Conservation (phyloP, 2,113 vertebrate species). For the Merops nubicus region DNA sequence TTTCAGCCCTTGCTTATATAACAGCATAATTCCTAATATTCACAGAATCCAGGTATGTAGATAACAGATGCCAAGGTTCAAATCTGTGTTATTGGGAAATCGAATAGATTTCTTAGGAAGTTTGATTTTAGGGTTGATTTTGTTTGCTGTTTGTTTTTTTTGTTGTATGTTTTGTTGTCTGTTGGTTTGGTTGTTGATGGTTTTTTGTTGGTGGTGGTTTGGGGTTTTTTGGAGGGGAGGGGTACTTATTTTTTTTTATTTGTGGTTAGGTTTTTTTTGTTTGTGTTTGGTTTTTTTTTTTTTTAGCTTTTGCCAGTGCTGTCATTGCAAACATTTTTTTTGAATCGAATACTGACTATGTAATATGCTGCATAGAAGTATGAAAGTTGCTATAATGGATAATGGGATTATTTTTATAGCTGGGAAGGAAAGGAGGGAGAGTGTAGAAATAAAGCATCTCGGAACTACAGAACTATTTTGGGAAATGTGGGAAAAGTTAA, state of each 20-base stretch:
- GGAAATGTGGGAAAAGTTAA: neutral
- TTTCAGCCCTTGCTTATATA: neutral
- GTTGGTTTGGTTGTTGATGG: too few species aligned
- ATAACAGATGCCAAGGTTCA: conserved; percentile 25
- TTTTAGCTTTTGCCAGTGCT: neutral
- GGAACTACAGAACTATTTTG: neutral
- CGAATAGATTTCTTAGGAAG: neutral
- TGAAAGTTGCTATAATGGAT: neutral
- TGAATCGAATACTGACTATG: neutral
- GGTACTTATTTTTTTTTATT: too few species aligned
- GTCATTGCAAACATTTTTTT: neutral
- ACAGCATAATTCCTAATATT: neutral
- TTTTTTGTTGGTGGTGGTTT: too few species aligned
- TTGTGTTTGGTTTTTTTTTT: too few species aligned
- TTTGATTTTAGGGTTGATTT: neutral
- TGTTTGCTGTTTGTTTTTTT: too few species aligned
- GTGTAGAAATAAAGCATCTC: neutral
- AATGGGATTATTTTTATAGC: neutral
- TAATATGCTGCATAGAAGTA: neutral
- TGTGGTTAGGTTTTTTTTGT: too few species aligned
- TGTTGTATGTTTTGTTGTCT: too few species aligned
- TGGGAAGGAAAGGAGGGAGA: neutral
- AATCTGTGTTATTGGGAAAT: neutral
- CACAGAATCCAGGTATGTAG: neutral
- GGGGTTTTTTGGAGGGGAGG: too few species aligned